Evolutionary conservation across 2,113 vertebrate genomes (phyloP).

Genomic region (Tachuris rubrigastra): DNA sequence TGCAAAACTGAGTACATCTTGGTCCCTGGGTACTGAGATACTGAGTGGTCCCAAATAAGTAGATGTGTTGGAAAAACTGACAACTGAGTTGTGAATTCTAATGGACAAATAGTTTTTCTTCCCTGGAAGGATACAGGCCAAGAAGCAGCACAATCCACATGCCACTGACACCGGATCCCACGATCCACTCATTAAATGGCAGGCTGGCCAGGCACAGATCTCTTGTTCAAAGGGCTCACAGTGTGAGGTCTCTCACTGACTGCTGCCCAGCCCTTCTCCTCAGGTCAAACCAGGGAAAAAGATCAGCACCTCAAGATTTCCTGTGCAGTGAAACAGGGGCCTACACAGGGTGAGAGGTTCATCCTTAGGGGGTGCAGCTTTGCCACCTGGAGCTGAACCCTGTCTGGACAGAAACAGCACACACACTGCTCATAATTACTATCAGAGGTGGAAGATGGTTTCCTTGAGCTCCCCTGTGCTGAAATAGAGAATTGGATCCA

Average conservation of each 20-base stretch:
- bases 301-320: neutral
- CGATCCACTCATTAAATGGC: neutral
- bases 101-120: neutral
- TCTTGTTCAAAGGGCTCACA: neutral
- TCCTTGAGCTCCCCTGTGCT: neutral
- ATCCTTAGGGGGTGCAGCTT: neutral
- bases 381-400: neutral
- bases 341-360: neutral
- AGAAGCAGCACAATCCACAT: neutral
- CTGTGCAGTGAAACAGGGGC: neutral
- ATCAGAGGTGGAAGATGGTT: neutral
- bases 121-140: neutral
- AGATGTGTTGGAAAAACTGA: neutral
- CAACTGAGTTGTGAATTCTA: neutral
- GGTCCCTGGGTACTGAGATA: neutral
- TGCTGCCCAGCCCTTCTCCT: neutral
- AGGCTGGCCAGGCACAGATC: neutral
- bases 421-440: neutral
- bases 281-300: neutral
- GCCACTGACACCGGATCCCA: neutral
- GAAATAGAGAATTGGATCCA: neutral
- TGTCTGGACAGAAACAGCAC: neutral
- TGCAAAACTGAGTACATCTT: neutral
- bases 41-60: neutral
- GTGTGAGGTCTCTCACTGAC: neutral